Percentiles rank a stretch among this genome's conserved stretches.
phyloP scores from a whole-genome alignment of 2,888 invertebrate species.

The Limnephilus lunatus region DNA sequence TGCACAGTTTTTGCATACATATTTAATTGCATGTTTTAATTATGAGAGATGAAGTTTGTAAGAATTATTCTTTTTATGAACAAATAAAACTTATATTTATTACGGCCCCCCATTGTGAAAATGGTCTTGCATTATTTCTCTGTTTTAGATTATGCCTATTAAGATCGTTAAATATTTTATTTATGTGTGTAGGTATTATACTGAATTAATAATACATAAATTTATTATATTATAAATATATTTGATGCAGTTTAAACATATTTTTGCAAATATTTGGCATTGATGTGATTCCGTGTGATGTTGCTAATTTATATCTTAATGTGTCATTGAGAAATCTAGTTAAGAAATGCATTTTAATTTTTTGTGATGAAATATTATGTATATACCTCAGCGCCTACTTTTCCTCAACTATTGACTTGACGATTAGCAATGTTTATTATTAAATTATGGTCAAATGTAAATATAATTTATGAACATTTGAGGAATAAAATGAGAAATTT shows the following conservation, averaged over 20 bases:
- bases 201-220: not conserved
- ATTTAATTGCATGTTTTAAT: constrained; percentile 21
- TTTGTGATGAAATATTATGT: not conserved
- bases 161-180: constrained; percentile 4
- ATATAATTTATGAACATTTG: not conserved
- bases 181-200: not conserved
- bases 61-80: constrained; percentile 31
- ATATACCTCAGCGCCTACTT: not conserved
- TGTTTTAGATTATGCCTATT: not conserved
- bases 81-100: constrained; percentile 39
- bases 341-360: constrained; percentile 3
- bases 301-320: constrained; percentile 2
- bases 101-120: constrained; percentile 13
- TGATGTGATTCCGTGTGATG: not conserved
- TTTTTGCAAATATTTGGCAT: not conserved
- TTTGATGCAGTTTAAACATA: not conserved
- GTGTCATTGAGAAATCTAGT: not conserved
- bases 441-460: not conserved
- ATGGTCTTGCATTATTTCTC: constrained; percentile 19
- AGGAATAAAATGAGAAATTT: not conserved
- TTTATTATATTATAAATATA: not conserved
- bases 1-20: constrained; percentile 19
- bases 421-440: not conserved
- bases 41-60: not conserved
- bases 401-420: not conserved